Base-by-base conservation (phyloP, 2,113 vertebrate genomes). In the Hemichromis elongatus region DNA sequence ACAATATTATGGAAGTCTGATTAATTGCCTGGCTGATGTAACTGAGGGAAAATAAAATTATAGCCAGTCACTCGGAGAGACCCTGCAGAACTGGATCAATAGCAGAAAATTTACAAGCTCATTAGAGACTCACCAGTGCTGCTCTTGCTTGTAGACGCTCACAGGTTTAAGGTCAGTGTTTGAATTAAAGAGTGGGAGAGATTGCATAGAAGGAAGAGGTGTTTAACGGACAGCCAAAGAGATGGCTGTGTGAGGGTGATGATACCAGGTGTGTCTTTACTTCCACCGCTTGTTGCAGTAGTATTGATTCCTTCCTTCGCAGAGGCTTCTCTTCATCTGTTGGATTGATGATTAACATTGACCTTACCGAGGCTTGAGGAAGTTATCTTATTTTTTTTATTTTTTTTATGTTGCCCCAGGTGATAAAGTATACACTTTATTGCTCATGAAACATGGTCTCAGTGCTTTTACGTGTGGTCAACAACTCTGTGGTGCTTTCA, bases 81-180 rank as follows among this genome's bases (percentile, higher is more conserved):
- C 33, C n/a, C 9, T 61, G 5, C 73, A 56, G 52, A 81, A 75
- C 5, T 5, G 4, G 86, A 90, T 92, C 91, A 79, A 90, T 90
- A 79, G 10, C 18, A 11, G 63, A 80, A 53, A 87, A 86, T 89
- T 88, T 80, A 89, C 73, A 63, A 78, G 87, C 84, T 83, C 54
- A 82, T 89, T 77, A 77, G 85, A 83, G 86, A 50, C 59, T 19
- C 52, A 5, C 24, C n/a, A 24, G 21, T 6, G 84, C 59, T 24
- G 68, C 77, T 73, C 18, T 35, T 16, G 59, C 80, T 78, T 80
- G 82, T 52, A 45, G 83, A 81, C 77, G 35, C 50, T 47, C 83
- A 73, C 47, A 26, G 63, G 73, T 35, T 84, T 79, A 78, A 80
- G 73, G 85, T 88, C 83, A 53, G 7, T 10, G 83, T 33, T 42